Base-by-base conservation (phyloP, 2,888 invertebrate species). In the Horisme vitalbata region DNA sequence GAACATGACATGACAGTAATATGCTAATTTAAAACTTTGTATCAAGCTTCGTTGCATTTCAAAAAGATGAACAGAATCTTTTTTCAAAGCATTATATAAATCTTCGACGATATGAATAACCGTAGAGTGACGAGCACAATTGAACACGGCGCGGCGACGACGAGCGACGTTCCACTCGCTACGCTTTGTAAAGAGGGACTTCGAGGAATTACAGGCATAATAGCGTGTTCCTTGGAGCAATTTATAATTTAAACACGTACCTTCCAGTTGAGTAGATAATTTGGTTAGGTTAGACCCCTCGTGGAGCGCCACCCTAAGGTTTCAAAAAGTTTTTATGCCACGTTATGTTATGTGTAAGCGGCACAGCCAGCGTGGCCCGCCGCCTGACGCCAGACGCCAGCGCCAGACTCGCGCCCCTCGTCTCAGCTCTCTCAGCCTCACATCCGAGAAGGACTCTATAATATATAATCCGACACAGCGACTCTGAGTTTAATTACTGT, bases 261-360 rank as follows among this genome's bases (percentile, higher is more conserved):
- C 20, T 38, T 34, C 38, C 43, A 41, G 23, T 37, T 47, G 38
- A 43, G 35, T 39, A 34, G 45, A 30, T 39, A 39, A 35, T 39
- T 45, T 35, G 2, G 39, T 39, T 45, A 45, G 28, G 39, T 27
- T 8, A 21, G 38, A 34, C 34, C 39, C 45, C 45, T 23, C 12
- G 45, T 39, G 39, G 34, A 39, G 45, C 4, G 33, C 45, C 24
- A 23, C 45, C 45, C 45, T 37, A 37, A 36, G 32, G 32, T n/a
- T 37, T 37, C 9, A 35, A 48, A 38, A 24, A 35, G 43, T 43
- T 38, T 36, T 47, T 34, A 44, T 35, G 38, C 12, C 34, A 13
- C 30, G 30, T 23, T 43, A 30, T n/a, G n/a, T n/a, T n/a, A n/a
- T n/a, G 38, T 34, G 10, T 8, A 31, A 13, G 33, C n/a, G 35